Evolutionary conservation across 2,113 vertebrate genomes (phyloP).

Genomic region (Xyrauchen texanus): DNA sequence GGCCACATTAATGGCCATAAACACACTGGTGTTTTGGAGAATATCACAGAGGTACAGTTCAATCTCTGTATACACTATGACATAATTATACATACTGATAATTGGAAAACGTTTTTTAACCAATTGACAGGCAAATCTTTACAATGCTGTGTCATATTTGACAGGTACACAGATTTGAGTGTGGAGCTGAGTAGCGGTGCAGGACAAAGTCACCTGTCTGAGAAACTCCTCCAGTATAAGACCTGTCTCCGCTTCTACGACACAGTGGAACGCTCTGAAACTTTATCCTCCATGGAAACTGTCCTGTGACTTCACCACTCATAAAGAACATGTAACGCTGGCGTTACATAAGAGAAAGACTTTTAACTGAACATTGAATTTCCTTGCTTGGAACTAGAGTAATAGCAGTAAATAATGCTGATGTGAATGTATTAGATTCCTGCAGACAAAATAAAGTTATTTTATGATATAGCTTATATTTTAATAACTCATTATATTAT

Average conservation of each 20-base stretch:
- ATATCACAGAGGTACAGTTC: conserved; percentile 80
- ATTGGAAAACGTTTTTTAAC: too few species aligned
- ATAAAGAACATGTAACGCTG: conserved; percentile 56
- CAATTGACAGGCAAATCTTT: background rate
- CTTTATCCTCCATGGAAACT: conserved; percentile 74
- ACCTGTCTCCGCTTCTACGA: conserved; percentile 80
- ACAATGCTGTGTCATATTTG: conserved; percentile 10
- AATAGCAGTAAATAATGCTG: too few species aligned
- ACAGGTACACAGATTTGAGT: conserved; percentile 81
- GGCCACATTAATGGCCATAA: conserved; percentile 82
- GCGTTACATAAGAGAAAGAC: conserved; percentile 52
- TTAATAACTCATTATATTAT: too few species aligned
- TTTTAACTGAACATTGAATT: too few species aligned
- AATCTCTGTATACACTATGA: background rate
- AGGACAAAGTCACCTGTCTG: conserved; percentile 71
- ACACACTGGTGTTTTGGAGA: conserved; percentile 82
- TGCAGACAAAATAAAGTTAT: too few species aligned
- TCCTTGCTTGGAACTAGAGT: too few species aligned
- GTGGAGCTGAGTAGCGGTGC: conserved; percentile 69
- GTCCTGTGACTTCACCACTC: conserved; percentile 60
- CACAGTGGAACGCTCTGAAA: conserved; percentile 74
- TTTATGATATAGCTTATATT: too few species aligned
- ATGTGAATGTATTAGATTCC: too few species aligned
- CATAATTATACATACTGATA: background rate
- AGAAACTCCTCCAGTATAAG: conserved; percentile 81